Conservation (phyloP, 2,888 invertebrate genomes). For the Amiota communis region DNA sequence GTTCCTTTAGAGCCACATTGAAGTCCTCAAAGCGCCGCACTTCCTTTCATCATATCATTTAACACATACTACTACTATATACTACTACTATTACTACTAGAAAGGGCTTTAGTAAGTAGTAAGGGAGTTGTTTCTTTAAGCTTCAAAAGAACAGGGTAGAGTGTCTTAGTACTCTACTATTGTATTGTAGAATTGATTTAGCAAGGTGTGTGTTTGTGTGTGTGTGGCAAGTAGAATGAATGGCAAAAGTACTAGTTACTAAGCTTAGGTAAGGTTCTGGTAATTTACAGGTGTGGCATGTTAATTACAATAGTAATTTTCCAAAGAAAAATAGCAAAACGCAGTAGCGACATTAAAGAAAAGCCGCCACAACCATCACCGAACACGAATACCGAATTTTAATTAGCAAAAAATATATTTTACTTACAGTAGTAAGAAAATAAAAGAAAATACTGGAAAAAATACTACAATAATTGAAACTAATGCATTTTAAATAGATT, state of each 20-base stretch:
- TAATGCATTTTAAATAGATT: constrained; percentile 5
- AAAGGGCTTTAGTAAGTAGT: too few species aligned
- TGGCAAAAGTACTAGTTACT: too few species aligned
- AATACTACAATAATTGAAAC: neutral
- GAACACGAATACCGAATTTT: constrained; percentile 7
- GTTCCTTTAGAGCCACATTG: neutral
- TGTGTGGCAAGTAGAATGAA: neutral
- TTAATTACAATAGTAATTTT: constrained; percentile 63
- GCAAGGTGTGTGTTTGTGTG: neutral
- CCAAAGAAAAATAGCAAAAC: constrained; percentile 33
- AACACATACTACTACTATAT: neutral
- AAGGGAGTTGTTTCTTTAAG: too few species aligned
- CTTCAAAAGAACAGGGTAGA: neutral
- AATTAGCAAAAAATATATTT: constrained; percentile 2
- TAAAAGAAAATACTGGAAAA: neutral
- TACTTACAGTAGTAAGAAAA: too few species aligned
- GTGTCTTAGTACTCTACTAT: too few species aligned
- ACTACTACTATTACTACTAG: neutral
- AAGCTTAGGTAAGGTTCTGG: too few species aligned
- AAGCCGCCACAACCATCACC: constrained; percentile 18
- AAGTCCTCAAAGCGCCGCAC: too few species aligned
- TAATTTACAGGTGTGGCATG: constrained; percentile 36
- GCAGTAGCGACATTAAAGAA: constrained; percentile 11
- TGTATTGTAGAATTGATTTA: constrained; percentile 23
- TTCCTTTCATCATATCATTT: too few species aligned